Conservation (phyloP, 2,797 vertebrate species). For the Florisuga fusca region DNA sequence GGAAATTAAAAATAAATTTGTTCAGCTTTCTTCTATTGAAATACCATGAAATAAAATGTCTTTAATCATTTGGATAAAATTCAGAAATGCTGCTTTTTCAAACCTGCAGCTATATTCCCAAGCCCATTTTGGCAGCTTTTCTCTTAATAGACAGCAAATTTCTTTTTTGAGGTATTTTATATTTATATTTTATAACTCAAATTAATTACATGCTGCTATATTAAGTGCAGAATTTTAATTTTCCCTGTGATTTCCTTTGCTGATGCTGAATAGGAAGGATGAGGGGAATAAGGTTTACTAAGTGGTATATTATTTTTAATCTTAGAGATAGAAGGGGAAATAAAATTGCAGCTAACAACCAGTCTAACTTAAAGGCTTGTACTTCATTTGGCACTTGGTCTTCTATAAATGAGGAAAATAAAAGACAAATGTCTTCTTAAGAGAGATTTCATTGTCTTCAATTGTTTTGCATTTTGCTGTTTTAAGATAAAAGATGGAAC, state of each 20-base stretch:
- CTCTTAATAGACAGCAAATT: not conserved
- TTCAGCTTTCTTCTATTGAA: not conserved
- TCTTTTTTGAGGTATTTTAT: too few relatives aligned
- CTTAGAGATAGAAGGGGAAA: not conserved
- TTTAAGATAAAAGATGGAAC: not conserved
- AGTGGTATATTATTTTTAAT: not conserved
- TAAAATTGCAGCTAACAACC: not conserved
- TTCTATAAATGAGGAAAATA: not conserved
- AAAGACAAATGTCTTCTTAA: not conserved
- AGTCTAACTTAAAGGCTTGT: not conserved
- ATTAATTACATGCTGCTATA: not conserved
- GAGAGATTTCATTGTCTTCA: not conserved
- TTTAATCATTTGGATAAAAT: not conserved
- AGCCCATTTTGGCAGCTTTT: not conserved
- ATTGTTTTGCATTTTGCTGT: not conserved
- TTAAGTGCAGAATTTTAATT: not conserved
- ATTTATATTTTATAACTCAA: not conserved
- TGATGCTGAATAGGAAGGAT: not conserved
- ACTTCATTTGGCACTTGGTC: not conserved
- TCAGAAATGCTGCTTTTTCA: not conserved
- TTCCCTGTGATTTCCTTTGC: not conserved
- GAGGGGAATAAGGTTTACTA: not conserved
- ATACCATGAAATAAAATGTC: not conserved
- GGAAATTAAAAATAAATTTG: conserved; percentile 28
- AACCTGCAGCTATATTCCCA: not conserved